Percentiles rank a stretch among this genome's conserved stretches.
Evolutionary conservation across 2,797 vertebrate species (phyloP).

Genomic region (Anomalospiza imberbis): DNA sequence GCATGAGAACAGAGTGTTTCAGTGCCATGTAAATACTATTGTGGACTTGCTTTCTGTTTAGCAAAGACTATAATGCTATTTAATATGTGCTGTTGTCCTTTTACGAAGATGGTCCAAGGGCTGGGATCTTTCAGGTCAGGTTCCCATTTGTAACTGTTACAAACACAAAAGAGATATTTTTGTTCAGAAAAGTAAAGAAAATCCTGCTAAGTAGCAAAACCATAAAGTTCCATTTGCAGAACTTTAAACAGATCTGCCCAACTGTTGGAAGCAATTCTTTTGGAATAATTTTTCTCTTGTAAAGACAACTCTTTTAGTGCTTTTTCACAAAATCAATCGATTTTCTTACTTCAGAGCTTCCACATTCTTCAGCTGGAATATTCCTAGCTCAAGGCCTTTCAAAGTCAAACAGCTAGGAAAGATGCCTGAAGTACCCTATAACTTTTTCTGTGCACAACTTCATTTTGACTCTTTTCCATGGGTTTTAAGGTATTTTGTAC

Average conservation of each 20-base stretch:
- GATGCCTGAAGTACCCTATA: no score
- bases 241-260: background rate
- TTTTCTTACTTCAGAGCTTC: background rate
- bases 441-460: background rate
- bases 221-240: background rate
- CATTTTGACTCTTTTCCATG: background rate
- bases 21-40: background rate
- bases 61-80: background rate
- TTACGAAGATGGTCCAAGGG: background rate
- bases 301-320: background rate
- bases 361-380: background rate
- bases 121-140: background rate
- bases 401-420: slow-evolving; percentile 14
- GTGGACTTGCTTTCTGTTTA: background rate
- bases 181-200: background rate
- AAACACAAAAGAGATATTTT: background rate
- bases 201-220: background rate
- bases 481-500: background rate
- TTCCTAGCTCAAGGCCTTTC: background rate
- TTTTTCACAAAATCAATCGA: background rate
- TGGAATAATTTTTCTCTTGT: background rate
- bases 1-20: background rate
- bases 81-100: background rate
- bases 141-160: background rate
- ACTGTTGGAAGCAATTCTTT: background rate